phyloP scores from a whole-genome alignment of 1,140 invertebrate genomes.

The Oreohelix idahoensis region DNA sequence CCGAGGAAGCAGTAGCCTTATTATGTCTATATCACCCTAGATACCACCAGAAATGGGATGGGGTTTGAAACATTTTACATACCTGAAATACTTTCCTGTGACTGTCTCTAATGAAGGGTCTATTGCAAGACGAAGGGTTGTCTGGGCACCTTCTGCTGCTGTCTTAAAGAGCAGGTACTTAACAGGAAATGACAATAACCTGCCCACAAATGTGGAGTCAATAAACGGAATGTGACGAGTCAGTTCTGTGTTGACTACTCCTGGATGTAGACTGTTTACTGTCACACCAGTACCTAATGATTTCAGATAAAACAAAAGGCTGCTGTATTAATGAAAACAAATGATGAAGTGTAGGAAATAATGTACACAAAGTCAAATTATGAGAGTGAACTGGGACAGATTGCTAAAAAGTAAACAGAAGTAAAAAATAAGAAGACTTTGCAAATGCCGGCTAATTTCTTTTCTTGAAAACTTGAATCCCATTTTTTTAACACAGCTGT shows the following conservation, averaged over 20 bases:
- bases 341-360: too few species aligned
- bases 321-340: too few species aligned
- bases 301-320: too few species aligned
- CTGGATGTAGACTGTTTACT: conserved; percentile 68
- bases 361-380: too few species aligned
- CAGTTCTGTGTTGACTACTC: conserved; percentile 63
- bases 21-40: background rate
- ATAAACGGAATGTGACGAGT: conserved; percentile 75
- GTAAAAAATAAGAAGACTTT: too few species aligned
- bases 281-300: conserved; percentile 58
- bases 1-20: too few species aligned
- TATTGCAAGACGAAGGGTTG: conserved; percentile 69
- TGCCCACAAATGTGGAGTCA: conserved; percentile 28
- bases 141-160: conserved; percentile 65
- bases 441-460: too few species aligned
- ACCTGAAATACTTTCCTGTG: conserved; percentile 85
- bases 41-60: background rate
- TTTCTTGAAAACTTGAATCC: too few species aligned
- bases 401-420: too few species aligned
- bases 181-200: background rate
- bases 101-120: conserved; percentile 82
- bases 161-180: conserved; percentile 44
- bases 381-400: too few species aligned
- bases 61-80: conserved; percentile 29
- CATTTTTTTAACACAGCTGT: too few species aligned